Conservation (phyloP, 2,113 vertebrate species). For the Lethenteron reissneri region DNA sequence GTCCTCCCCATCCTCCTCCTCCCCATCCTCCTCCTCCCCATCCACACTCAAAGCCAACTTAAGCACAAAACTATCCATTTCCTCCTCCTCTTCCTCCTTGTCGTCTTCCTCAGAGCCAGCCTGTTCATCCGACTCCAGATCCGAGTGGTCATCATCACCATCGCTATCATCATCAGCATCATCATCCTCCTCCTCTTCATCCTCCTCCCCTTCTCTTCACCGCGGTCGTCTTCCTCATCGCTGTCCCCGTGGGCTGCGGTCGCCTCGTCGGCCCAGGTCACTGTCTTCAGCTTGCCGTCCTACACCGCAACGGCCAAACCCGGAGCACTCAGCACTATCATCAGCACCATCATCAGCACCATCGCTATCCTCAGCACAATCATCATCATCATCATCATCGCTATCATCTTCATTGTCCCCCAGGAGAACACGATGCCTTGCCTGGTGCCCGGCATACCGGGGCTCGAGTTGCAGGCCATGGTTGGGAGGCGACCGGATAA, state of each 20-base stretch:
- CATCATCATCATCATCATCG: slow-evolving; percentile 8
- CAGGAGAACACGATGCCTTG: not conserved
- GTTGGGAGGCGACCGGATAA: too few species aligned
- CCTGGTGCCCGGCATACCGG: too few species aligned
- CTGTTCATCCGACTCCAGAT: slow-evolving; percentile 33
- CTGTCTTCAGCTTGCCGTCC: too few species aligned
- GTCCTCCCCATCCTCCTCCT: slow-evolving; percentile 13
- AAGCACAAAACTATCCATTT: too few species aligned
- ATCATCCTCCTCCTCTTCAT: slow-evolving; percentile 14
- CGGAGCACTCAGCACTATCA: too few species aligned
- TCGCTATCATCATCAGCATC: slow-evolving; percentile 10
- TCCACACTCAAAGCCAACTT: slow-evolving; percentile 12
- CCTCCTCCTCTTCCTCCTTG: not conserved
- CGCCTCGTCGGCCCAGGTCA: too few species aligned
- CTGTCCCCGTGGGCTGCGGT: not conserved
- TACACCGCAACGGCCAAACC: too few species aligned
- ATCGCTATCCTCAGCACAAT: slow-evolving; percentile 3
- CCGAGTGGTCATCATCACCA: slow-evolving; percentile 27
- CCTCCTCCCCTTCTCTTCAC: slow-evolving; percentile 12
- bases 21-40: slow-evolving; percentile 14
- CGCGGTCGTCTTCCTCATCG: slow-evolving; percentile 14
- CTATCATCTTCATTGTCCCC: slow-evolving; percentile 9
- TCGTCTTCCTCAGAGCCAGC: slow-evolving; percentile 11
- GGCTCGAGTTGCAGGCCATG: too few species aligned
- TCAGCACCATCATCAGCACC: too few species aligned